A percentile compares a stretch with the other conserved stretches of the same genome.
phyloP scores from a whole-genome alignment of 2,888 invertebrate genomes.

The Pimpla rufipes region DNA sequence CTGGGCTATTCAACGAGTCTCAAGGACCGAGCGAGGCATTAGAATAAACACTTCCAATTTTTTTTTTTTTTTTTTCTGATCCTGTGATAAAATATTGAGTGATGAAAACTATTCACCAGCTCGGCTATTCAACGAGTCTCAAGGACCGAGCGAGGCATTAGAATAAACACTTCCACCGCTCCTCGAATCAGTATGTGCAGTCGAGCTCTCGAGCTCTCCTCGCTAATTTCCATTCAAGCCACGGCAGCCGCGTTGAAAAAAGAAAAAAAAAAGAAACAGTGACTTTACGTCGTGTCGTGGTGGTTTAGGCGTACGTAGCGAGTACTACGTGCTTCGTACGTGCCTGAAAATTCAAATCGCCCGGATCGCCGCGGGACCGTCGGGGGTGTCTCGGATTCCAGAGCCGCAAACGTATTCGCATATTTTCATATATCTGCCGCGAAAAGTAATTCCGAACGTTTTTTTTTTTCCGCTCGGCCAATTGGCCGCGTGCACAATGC shows the following conservation, averaged over 20 bases:
- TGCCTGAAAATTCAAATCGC: conserved; percentile 27
- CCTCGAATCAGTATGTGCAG: conserved; percentile 58
- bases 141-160: conserved; percentile 28
- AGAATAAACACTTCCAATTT: conserved; percentile 47
- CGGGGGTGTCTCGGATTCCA: conserved; percentile 13
- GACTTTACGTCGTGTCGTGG: conserved; percentile 6
- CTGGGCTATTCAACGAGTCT: conserved; percentile 36
- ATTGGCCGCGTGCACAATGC: neutral
- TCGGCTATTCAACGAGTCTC: conserved; percentile 34
- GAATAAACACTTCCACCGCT: conserved; percentile 43
- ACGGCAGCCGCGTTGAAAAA: conserved; percentile 58
- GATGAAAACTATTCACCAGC: neutral
- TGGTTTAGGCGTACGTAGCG: neutral
- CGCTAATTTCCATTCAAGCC: conserved; percentile 52
- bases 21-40: conserved; percentile 27
- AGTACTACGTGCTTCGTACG: conserved; percentile 19
- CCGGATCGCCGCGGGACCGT: neutral
- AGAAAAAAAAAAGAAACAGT: conserved; percentile 40
- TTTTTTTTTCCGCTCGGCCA: neutral
- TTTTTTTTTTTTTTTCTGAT: no score
- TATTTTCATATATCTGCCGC: neutral
- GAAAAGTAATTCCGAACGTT: neutral
- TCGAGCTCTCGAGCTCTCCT: conserved; percentile 20
- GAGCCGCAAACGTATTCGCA: neutral
- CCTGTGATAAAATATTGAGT: neutral